phyloP scores from a whole-genome alignment of 2,113 vertebrate species.

The Castor canadensis region DNA sequence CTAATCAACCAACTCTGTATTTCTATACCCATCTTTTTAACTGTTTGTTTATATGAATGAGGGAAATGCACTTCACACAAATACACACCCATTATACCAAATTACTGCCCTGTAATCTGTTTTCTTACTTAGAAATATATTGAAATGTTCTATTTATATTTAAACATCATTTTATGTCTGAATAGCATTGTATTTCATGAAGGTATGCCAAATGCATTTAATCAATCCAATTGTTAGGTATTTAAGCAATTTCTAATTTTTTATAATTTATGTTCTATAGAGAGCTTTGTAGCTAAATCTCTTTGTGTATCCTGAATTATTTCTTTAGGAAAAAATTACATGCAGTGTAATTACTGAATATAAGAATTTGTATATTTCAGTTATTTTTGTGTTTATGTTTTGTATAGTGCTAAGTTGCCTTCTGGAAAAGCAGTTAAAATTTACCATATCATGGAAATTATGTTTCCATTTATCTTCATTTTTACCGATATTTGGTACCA shows the following conservation, averaged over 20 bases:
- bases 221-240: neutral
- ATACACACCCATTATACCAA: neutral
- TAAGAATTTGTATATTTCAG: neutral
- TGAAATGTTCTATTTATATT: neutral
- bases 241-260: neutral
- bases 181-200: neutral
- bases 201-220: neutral
- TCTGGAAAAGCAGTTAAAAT: neutral
- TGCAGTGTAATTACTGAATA: neutral
- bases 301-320: neutral
- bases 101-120: neutral
- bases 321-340: neutral
- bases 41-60: neutral
- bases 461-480: neutral
- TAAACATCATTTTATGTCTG: neutral
- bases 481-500: neutral
- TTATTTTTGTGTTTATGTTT: neutral
- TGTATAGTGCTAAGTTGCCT: neutral
- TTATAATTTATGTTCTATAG: neutral
- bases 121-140: slow-evolving; percentile 10
- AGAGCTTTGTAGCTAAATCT: neutral
- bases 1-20: neutral
- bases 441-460: neutral
- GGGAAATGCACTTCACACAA: neutral
- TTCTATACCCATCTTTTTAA: neutral